Evolutionary conservation across 2,888 invertebrate species (phyloP).

Genomic region (Aleiodes testaceus): DNA sequence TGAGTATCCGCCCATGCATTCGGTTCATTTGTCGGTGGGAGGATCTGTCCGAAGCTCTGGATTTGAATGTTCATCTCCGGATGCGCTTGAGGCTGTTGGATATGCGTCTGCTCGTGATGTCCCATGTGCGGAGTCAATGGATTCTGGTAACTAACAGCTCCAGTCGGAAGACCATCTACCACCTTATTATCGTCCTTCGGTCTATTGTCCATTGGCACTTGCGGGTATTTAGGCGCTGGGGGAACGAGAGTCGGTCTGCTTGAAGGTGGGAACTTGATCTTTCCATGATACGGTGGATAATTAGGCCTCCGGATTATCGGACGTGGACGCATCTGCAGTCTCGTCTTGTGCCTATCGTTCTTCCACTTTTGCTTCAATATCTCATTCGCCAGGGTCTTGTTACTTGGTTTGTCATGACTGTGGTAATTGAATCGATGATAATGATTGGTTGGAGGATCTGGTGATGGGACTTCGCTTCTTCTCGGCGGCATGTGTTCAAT

Average conservation of each 20-base stretch:
- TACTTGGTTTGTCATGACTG: constrained; percentile 45
- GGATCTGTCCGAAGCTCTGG: constrained; percentile 54
- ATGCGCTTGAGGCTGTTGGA: constrained; percentile 38
- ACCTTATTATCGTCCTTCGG: not conserved
- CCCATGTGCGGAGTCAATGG: constrained; percentile 55
- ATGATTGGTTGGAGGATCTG: constrained; percentile 52
- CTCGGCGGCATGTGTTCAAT: constrained; percentile 63
- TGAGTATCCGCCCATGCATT: constrained; percentile 52
- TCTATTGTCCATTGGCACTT: constrained; percentile 38
- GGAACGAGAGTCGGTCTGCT: constrained; percentile 44
- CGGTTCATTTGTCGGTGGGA: constrained; percentile 48
- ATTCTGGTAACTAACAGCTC: constrained; percentile 64
- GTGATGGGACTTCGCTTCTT: constrained; percentile 61
- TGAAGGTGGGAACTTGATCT: constrained; percentile 43
- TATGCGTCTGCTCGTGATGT: constrained; percentile 49
- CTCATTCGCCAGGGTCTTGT: constrained; percentile 54
- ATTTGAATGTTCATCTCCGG: constrained; percentile 48
- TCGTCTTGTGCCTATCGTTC: constrained; percentile 63
- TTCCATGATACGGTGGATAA: constrained; percentile 45
- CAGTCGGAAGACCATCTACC: constrained; percentile 60
- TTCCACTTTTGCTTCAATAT: constrained; percentile 62
- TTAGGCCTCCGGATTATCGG: constrained; percentile 54
- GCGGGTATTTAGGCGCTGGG: constrained; percentile 54
- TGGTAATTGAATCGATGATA: constrained; percentile 58
- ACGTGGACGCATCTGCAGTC: constrained; percentile 60